Percentiles rank a stretch among this genome's conserved stretches.
Conservation (phyloP, 1,140 invertebrate species). For the Apis mellifera region Amel_HAv3.1 CM009931.2:12078001-12078500, state of each 20-base stretch:
- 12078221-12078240: constrained; percentile 87
- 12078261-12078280: constrained; percentile 82
- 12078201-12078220: constrained; percentile 87
- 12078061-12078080: constrained; percentile 87
- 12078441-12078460: constrained; percentile 92
- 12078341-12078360: constrained; percentile 90
- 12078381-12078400: constrained; percentile 94
- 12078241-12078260: constrained; percentile 86
- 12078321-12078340: constrained; percentile 91
- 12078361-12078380: constrained; percentile 89
- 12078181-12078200: constrained; percentile 91
- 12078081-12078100: constrained; percentile 91
- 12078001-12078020: constrained; percentile 74
- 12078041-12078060: constrained; percentile 73
- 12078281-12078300: constrained; percentile 90
- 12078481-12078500: constrained; percentile 90
- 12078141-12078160: constrained; percentile 82
- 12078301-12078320: constrained; percentile 92
- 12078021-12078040: constrained; percentile 73
- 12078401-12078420: constrained; percentile 91
- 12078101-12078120: constrained; percentile 89
- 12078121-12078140: constrained; percentile 91
- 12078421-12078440: constrained; percentile 90
- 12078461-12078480: constrained; percentile 89
- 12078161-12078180: constrained; percentile 80